Percentiles rank a stretch among this genome's conserved stretches.
These are phyloP conservation scores for Spizaetus ornatus DNA, from an alignment of 2,113 vertebrate genomes.

Conservation along the genomic window DNA sequence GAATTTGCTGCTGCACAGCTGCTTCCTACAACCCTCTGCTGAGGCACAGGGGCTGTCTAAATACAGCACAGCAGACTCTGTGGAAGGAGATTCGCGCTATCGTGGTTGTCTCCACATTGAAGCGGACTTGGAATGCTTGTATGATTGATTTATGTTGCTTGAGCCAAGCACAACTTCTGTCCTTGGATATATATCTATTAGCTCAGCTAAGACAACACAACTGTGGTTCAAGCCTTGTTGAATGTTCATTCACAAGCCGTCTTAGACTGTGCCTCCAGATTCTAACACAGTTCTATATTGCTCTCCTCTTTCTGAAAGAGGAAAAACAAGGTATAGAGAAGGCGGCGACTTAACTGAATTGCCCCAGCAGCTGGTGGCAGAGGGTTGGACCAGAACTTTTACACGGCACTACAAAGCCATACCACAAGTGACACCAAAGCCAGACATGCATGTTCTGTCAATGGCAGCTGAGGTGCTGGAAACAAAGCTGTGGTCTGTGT, in stretches of 20 bases:
- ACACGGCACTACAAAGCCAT: neutral
- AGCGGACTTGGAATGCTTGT: neutral
- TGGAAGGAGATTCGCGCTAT: neutral
- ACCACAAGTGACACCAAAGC: neutral
- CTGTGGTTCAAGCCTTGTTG: neutral
- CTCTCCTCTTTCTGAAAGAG: neutral
- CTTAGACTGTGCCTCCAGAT: neutral
- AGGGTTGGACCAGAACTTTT: neutral
- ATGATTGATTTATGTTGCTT: neutral
- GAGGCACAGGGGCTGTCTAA: neutral
- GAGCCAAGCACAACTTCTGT: neutral
- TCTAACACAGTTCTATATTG: neutral
- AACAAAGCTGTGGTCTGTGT: neutral
- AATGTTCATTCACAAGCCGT: neutral
- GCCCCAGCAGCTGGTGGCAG: neutral
- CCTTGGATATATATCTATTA: fast-evolving
- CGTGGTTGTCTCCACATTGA: neutral
- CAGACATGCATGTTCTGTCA: neutral
- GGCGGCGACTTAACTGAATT: neutral
- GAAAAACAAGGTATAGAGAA: neutral
- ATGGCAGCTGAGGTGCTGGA: neutral
- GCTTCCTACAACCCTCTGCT: neutral
- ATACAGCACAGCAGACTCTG: neutral
- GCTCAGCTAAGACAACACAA: neutral
- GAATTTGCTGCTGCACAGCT: constrained; percentile 43